Evolutionary conservation across 2,888 invertebrate species (phyloP).

Genomic region (Osmoderma eremita): DNA sequence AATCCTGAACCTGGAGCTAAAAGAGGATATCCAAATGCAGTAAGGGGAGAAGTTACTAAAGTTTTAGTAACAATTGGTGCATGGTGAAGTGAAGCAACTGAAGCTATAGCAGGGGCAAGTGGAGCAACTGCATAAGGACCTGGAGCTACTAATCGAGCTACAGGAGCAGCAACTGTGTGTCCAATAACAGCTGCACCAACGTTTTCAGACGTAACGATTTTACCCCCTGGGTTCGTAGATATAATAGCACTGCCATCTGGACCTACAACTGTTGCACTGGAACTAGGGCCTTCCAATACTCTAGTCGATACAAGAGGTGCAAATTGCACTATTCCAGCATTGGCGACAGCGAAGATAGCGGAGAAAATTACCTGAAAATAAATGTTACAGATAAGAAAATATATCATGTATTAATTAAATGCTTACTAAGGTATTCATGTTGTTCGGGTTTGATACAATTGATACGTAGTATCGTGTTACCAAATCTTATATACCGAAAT

Average conservation of each 20-base stretch:
- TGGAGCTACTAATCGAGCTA: not conserved
- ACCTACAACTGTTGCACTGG: conserved; percentile 42
- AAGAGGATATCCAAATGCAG: conserved; percentile 48
- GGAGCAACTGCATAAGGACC: conserved; percentile 14
- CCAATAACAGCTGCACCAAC: conserved; percentile 17
- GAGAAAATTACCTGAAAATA: conserved; percentile 35
- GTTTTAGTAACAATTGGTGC: conserved; percentile 40
- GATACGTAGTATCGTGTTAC: too few relatives aligned
- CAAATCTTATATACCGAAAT: too few relatives aligned
- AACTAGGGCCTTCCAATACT: conserved; percentile 45
- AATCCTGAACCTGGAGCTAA: conserved; percentile 50
- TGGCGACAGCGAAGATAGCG: conserved; percentile 42
- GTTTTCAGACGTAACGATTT: conserved; percentile 33
- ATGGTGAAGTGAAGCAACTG: conserved; percentile 33
- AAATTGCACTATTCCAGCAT: conserved; percentile 40
- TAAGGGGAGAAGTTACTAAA: conserved; percentile 42
- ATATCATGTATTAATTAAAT: too few relatives aligned
- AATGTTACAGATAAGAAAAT: too few relatives aligned
- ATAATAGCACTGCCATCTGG: conserved; percentile 44
- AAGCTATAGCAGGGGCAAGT: conserved; percentile 34
- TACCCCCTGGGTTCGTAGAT: conserved; percentile 43
- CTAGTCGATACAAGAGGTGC: conserved; percentile 33
- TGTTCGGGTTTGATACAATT: too few relatives aligned
- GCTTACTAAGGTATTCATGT: too few relatives aligned
- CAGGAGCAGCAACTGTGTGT: conserved; percentile 31